Evolutionary conservation across 2,113 vertebrate genomes (phyloP).

Genomic region (Microcebus murinus): DNA sequence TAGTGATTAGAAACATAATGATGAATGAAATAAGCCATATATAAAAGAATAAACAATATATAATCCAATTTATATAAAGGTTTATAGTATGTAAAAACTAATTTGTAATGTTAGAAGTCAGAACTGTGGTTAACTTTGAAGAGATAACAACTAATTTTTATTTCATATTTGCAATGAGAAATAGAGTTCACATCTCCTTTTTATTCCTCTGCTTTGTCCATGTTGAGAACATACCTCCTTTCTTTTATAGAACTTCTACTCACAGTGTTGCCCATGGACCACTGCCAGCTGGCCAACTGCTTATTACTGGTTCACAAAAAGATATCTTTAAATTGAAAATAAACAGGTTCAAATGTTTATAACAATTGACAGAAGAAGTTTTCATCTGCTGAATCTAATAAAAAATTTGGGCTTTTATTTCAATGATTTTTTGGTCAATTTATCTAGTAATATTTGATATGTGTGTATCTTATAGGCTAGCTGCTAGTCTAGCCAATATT

Average conservation of each 20-base stretch:
- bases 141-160: conserved; percentile 25
- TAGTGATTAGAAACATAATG: conserved; percentile 30
- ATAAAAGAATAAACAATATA: neutral
- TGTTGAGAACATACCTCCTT: neutral
- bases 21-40: neutral
- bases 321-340: conserved; percentile 23
- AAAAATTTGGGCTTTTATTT: neutral
- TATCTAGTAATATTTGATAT: neutral
- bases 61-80: conserved; percentile 32
- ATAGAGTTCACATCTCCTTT: conserved; percentile 9
- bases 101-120: conserved; percentile 41
- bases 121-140: neutral
- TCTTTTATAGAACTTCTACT: conserved; percentile 49
- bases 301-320: conserved; percentile 18
- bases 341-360: neutral
- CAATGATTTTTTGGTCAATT: neutral
- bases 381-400: neutral
- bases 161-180: conserved; percentile 40
- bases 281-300: neutral
- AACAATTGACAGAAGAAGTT: conserved; percentile 18
- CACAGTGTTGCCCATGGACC: neutral
- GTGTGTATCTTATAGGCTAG: neutral
- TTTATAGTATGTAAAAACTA: conserved; percentile 39
- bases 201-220: too few species aligned
- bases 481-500: neutral